phyloP scores from a whole-genome alignment of 2,888 invertebrate genomes.

The Iselma pallidipennis region DNA sequence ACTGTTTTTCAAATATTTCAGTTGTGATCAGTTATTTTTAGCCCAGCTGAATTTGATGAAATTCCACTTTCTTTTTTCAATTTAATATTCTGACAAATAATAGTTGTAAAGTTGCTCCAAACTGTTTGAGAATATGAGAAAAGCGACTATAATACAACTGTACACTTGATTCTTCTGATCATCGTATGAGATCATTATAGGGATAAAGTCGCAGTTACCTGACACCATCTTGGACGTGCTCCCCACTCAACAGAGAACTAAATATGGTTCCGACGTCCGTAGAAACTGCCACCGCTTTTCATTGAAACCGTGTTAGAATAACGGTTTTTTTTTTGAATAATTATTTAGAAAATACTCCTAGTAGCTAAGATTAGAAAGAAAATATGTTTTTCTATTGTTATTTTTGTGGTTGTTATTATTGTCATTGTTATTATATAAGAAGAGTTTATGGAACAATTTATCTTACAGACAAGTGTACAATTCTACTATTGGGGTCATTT shows the following conservation, averaged over 20 bases:
- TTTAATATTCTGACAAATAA: background rate
- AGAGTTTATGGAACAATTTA: background rate
- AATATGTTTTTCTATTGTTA: background rate
- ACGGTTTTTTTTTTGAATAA: background rate
- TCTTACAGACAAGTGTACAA: background rate
- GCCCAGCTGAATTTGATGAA: background rate
- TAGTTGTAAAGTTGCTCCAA: background rate
- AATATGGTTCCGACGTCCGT: slow-evolving; percentile 21
- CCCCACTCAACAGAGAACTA: slow-evolving; percentile 23
- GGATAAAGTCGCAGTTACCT: background rate
- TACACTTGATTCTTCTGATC: background rate
- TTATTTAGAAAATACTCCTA: background rate
- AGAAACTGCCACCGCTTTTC: background rate
- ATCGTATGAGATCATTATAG: background rate
- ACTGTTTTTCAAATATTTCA: background rate
- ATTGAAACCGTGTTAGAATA: background rate
- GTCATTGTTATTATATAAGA: background rate
- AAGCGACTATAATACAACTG: background rate
- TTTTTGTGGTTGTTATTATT: background rate
- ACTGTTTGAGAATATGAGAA: background rate
- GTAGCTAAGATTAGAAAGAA: background rate
- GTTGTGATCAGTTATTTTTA: background rate
- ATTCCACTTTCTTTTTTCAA: background rate
- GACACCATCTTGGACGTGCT: background rate
- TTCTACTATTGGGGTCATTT: background rate